Evolutionary conservation across 2,888 invertebrate species (phyloP), one percentile per base, ranked within the genome.

Genomic region (Euplagia quadripunctaria): DNA sequence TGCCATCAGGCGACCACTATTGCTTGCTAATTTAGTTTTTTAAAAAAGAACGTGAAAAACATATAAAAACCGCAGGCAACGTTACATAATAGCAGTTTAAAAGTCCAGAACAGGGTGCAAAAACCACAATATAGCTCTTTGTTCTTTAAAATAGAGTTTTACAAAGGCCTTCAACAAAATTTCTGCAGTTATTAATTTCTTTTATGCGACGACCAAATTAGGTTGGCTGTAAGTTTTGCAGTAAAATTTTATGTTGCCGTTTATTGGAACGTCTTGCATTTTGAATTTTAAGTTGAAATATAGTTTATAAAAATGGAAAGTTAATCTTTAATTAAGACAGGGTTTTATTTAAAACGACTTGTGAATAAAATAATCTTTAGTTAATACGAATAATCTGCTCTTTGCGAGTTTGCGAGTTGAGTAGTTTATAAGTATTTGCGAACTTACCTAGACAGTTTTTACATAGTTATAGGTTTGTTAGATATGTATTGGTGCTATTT

Each of bases 121-220:
- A 64, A 70, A 52, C 64, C 43, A 70, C 69, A 70, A 66, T 65
- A 66, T 70, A 46, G 17, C 61, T 64, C 71, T 68, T 74, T 74
- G 74, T 71, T 74, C 67, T 70, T n/a, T 61, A 58, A 55, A 68
- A 64, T 41, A 68, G 41, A 64, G 64, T 41, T 64, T 71, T 64
- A 58, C 42, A 58, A 74, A 63, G 67, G 63, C 42, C 20, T 14
- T 67, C 20, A 41, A 16, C 42, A n/a, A 49, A 42, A 42, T 64
- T 42, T 52, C 17, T 14, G 12, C 43, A 31, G 52, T 72, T 72
- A 52, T 72, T 72, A 72, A 72, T 72, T 68, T 68, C 51, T 68
- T 72, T 71, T 71, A 11, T 63, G 51, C 42, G 61, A 46, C 46
- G 61, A 31, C 42, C 20, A 61, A 61, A 69, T 49, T 61, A 69